phyloP scores from a whole-genome alignment of 1,140 invertebrate species.

The Bursaphelenchus mucronatus region DNA sequence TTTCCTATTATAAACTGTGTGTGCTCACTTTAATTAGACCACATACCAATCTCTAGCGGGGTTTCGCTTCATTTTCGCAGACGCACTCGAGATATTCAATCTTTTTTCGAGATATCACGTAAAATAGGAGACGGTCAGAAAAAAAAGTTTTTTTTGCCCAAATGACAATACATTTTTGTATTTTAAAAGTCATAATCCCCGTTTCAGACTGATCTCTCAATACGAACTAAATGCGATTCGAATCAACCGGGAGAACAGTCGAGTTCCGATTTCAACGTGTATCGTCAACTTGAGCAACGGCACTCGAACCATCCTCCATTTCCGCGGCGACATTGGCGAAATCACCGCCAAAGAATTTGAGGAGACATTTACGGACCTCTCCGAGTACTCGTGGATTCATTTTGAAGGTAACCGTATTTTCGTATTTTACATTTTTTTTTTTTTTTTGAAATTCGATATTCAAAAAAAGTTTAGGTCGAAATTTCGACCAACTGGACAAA shows the following conservation, averaged over 20 bases:
- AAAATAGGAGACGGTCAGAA: no score
- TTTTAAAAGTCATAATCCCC: no score
- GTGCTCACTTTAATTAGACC: no score
- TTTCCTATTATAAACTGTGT: no score
- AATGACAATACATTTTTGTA: no score
- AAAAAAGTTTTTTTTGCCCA: no score
- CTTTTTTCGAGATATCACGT: no score
- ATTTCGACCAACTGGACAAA: slow-evolving; percentile 36
- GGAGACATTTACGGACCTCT: slow-evolving; percentile 18
- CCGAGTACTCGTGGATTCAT: slow-evolving; percentile 33
- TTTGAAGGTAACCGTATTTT: slow-evolving; percentile 31
- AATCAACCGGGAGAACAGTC: background rate
- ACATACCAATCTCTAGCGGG: no score
- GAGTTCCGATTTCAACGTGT: slow-evolving; percentile 33
- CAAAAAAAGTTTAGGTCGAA: slow-evolving; percentile 30
- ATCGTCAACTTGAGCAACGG: slow-evolving; percentile 34
- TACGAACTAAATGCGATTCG: slow-evolving; percentile 1
- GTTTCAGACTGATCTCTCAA: slow-evolving; percentile 21
- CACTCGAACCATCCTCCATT: slow-evolving; percentile 42
- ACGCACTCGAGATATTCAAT: no score
- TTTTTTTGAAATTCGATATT: slow-evolving; percentile 5
- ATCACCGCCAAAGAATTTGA: slow-evolving; percentile 33
- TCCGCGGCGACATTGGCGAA: slow-evolving; percentile 34
- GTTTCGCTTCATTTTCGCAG: no score
- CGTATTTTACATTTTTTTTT: slow-evolving; percentile 10